Conservation (phyloP, 2,888 invertebrate genomes). For the Podabrus alpinus region DNA sequence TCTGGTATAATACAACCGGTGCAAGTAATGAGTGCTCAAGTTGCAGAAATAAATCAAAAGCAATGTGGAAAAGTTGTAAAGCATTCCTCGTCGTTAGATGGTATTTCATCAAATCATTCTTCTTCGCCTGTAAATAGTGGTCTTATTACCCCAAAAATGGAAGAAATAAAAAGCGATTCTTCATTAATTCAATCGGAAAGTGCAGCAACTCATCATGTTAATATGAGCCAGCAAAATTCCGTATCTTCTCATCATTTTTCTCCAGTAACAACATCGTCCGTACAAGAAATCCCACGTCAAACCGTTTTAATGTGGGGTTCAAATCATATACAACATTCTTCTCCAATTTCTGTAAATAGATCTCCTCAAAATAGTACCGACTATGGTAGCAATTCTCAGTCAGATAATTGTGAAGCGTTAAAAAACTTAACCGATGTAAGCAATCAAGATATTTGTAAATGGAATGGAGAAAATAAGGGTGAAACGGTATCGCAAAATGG, state of each 20-base stretch:
- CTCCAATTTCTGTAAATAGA: constrained; percentile 42
- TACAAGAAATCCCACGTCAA: constrained; percentile 71
- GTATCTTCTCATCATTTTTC: constrained; percentile 52
- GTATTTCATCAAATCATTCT: constrained; percentile 63
- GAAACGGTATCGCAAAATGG: constrained; percentile 44
- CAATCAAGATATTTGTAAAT: constrained; percentile 51
- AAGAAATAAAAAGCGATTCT: constrained; percentile 62
- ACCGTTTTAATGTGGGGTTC: constrained; percentile 93
- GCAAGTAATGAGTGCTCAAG: constrained; percentile 51
- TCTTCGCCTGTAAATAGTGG: constrained; percentile 66
- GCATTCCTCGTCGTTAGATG: constrained; percentile 56
- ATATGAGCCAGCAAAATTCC: constrained; percentile 39
- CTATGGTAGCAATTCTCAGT: constrained; percentile 34
- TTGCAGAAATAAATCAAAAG: constrained; percentile 44
- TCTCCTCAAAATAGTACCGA: constrained; percentile 45
- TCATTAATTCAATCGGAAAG: constrained; percentile 44
- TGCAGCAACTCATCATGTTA: constrained; percentile 37
- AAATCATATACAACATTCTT: constrained; percentile 44
- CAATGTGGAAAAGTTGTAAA: constrained; percentile 48
- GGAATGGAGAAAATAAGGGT: constrained; percentile 49
- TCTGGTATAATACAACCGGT: constrained; percentile 57
- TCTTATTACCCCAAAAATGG: constrained; percentile 64
- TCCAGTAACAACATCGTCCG: constrained; percentile 42
- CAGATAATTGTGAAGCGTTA: constrained; percentile 47
- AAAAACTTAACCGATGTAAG: constrained; percentile 50